Conservation (phyloP, 53 echinoderm and acorn worm genomes). For the Zoroaster sp. region DNA sequence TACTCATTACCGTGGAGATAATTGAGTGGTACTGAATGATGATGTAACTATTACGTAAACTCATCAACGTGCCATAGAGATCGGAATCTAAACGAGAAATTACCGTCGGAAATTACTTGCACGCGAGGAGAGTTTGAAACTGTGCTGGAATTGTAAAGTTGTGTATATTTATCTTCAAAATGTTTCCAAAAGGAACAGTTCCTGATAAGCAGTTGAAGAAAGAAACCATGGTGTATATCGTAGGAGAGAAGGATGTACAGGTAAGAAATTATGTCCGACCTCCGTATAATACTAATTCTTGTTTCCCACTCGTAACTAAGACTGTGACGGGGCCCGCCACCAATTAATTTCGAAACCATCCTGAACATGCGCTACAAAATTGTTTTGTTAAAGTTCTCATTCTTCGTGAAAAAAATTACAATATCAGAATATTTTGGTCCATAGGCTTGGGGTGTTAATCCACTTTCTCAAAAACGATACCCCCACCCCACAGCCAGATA, state of each 20-base stretch:
- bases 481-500: too few relatives aligned
- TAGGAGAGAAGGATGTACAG: slow-evolving; percentile 45
- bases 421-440: too few relatives aligned
- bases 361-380: too few relatives aligned
- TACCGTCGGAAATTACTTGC: not conserved
- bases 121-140: not conserved
- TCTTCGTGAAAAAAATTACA: too few relatives aligned
- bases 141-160: not conserved
- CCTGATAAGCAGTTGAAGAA: slow-evolving; percentile 14
- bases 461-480: too few relatives aligned
- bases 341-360: too few relatives aligned
- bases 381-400: too few relatives aligned
- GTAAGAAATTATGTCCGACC: not conserved
- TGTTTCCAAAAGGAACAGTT: slow-evolving; percentile 39
- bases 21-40: not conserved
- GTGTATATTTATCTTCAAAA: not conserved
- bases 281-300: too few relatives aligned
- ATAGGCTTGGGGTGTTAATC: too few relatives aligned
- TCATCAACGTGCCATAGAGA: not conserved
- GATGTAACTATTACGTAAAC: not conserved
- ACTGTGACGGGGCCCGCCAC: too few relatives aligned
- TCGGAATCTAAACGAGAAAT: not conserved
- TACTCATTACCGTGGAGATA: not conserved
- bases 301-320: too few relatives aligned
- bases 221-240: slow-evolving; percentile 18